These are phyloP conservation scores for Eonycteris spelaea DNA, from an alignment of 2,113 vertebrate genomes.

Conservation along the genomic window DNA sequence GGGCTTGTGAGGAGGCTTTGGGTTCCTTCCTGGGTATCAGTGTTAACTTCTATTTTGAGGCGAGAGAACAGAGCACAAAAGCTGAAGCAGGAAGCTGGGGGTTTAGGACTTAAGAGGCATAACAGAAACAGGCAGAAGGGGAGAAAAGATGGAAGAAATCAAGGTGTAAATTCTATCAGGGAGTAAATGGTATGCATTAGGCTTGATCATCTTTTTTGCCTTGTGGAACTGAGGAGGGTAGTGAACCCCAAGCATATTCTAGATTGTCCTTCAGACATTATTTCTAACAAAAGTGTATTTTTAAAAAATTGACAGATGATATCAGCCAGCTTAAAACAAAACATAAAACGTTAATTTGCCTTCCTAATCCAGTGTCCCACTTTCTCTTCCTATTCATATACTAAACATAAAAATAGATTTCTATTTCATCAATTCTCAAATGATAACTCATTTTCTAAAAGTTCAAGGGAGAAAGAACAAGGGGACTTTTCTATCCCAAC, in stretches of 20 bases:
- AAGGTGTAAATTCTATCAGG: not conserved
- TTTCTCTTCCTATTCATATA: not conserved
- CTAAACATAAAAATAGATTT: not conserved
- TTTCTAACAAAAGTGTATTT: not conserved
- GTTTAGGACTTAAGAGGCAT: not conserved
- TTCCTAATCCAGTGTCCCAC: not conserved
- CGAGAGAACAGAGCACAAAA: not conserved
- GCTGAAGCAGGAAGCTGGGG: not conserved
- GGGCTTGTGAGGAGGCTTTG: not conserved
- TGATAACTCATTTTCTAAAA: not conserved
- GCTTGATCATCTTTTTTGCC: not conserved
- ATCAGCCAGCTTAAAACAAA: not conserved
- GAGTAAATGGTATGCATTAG: not conserved
- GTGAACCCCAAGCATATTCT: not conserved
- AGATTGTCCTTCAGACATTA: slow-evolving; percentile 30
- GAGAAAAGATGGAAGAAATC: not conserved
- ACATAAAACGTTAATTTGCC: not conserved
- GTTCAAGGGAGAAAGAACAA: not conserved
- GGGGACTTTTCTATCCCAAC: not conserved
- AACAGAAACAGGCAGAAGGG: not conserved
- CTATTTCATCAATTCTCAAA: not conserved
- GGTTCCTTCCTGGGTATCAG: slow-evolving; percentile 35
- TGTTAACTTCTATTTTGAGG: slow-evolving; percentile 9
- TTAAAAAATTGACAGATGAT: not conserved
- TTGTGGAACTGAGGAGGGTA: not conserved